Evolutionary conservation across 1,140 invertebrate genomes (phyloP), one percentile per base, ranked within the genome.

Genomic region (Carposina sasakii): DNA sequence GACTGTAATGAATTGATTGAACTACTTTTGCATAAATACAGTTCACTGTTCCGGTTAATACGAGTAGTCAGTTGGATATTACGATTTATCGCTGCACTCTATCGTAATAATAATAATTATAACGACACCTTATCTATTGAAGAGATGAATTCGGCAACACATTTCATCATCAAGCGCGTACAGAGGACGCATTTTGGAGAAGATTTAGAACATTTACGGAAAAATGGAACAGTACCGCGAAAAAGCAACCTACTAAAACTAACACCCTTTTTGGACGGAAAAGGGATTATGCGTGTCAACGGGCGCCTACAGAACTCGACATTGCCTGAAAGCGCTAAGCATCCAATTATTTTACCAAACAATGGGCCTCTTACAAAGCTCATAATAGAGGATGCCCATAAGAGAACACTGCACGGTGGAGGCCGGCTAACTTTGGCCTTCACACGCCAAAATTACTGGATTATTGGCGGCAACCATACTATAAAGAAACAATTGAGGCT

Each of bases 221-320:
- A 26, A 17, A 26, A 23, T 24, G 40, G 40, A 28, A n/a, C 8
- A 3, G 22, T 28, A 26, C 1, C 12, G 15, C n/a, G 12, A 10
- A n/a, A 28, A 13, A 54, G 37, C 22, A 54, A 48, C 6, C 15
- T 46, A 43, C n/a, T 3, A 21, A 20, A 30, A 8, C 41, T 72
- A 13, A 31, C 34, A 34, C 55, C 71, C n/a, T 76, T 74, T 50
- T 1, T 81, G 8, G 76, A 81, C 44, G 26, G 55, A 17, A 34
- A 53, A n/a, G 60, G 57, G 19, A 10, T 84, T 3, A 13, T 84
- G n/a, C 45, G 72, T 24, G 76, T 85, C 10, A 72, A 76, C 2
- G 76, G 82, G 6, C 48, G 77, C 21, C 43, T 83, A 3, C 8
- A 40, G 4, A 28, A 65, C 12, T 42, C 70, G 8, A 31, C 55